Percentiles rank a stretch among this genome's conserved stretches.
These are phyloP conservation scores for Gouania willdenowi DNA, from an alignment of 2,797 vertebrate species.

Conservation along the genomic window DNA sequence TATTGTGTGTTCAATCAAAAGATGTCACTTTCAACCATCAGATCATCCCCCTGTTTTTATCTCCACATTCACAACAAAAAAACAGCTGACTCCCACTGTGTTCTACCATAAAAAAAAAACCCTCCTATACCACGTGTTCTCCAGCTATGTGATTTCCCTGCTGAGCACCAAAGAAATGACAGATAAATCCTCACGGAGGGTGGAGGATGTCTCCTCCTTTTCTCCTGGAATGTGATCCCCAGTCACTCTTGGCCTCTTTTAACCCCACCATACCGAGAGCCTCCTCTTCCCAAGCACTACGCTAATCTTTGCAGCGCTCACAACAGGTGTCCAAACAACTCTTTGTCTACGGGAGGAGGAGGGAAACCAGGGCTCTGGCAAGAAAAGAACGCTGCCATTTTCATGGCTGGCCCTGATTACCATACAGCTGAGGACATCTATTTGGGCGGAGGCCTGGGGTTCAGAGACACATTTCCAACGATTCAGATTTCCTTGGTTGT, in stretches of 20 bases:
- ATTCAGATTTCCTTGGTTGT: conserved; percentile 75
- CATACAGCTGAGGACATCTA: conserved; percentile 88
- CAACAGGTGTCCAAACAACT: conserved; percentile 91
- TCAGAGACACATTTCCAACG: conserved; percentile 65
- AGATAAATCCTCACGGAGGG: conserved; percentile 21
- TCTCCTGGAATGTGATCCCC: conserved; percentile 80
- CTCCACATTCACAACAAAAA: conserved; percentile 29
- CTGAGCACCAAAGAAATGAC: conserved; percentile 31
- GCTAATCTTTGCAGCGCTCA: conserved; percentile 80
- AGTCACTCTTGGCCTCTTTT: conserved; percentile 80
- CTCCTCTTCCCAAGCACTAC: conserved; percentile 54
- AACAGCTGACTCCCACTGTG: conserved; percentile 28
- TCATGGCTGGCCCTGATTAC: conserved; percentile 82
- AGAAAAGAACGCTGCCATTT: conserved; percentile 79
- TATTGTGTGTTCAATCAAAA: conserved; percentile 25
- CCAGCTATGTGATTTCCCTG: conserved; percentile 46
- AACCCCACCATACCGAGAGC: conserved; percentile 64
- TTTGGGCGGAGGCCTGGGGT: conserved; percentile 59
- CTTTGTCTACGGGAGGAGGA: conserved; percentile 80
- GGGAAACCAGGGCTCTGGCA: conserved; percentile 56
- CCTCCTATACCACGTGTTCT: conserved; percentile 50
- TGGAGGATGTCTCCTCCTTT: conserved; percentile 47
- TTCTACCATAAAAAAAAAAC: conserved; percentile 25
- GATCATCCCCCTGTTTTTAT: conserved; percentile 26
- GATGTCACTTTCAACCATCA: conserved; percentile 8